These are phyloP conservation scores for Amphiprion ocellaris DNA, from an alignment of 2,113 vertebrate species.

Conservation along the genomic window DNA sequence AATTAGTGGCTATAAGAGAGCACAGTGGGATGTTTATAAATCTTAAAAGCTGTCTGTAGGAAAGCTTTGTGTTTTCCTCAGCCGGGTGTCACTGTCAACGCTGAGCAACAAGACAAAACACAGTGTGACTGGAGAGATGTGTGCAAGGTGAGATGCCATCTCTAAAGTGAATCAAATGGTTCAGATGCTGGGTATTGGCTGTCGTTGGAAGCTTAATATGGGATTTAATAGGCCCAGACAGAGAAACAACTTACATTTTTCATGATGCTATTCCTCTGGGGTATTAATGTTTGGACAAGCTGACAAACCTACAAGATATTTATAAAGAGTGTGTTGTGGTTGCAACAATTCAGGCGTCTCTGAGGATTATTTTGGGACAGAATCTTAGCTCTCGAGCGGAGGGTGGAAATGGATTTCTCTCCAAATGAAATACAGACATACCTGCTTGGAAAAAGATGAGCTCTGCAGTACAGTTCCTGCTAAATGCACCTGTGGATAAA, in stretches of 20 bases:
- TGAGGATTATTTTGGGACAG: slow-evolving; percentile 38
- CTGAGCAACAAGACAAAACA: slow-evolving; percentile 24
- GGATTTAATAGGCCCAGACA: slow-evolving; percentile 46
- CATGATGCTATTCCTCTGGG: slow-evolving; percentile 61
- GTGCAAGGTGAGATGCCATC: slow-evolving; percentile 67
- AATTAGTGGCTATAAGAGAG: slow-evolving; percentile 10
- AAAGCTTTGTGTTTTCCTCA: slow-evolving; percentile 35
- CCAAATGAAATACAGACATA: slow-evolving; percentile 47
- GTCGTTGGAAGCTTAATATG: slow-evolving; percentile 58
- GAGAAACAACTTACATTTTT: slow-evolving; percentile 69
- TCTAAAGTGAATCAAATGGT: slow-evolving; percentile 70
- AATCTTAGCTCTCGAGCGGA: slow-evolving; percentile 5
- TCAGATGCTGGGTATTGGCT: slow-evolving; percentile 58
- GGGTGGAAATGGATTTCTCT: slow-evolving; percentile 48
- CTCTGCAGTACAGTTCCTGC: slow-evolving; percentile 7
- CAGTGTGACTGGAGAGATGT: slow-evolving; percentile 1
- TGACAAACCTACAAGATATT: slow-evolving; percentile 61
- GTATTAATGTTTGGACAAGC: slow-evolving; percentile 57
- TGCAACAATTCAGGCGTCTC: slow-evolving; percentile 29
- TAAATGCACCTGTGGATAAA: slow-evolving; percentile 9
- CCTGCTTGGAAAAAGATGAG: slow-evolving; percentile 23
- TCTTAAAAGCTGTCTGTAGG: slow-evolving; percentile 7
- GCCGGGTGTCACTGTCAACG: slow-evolving; percentile 9
- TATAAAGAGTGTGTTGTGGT: slow-evolving; percentile 46
- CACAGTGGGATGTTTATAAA: slow-evolving; percentile 22